A percentile compares a stretch with the other conserved stretches of the same genome.
Evolutionary conservation across 2,797 vertebrate genomes (phyloP).

Genomic region (Ctenosaura bakeri): DNA sequence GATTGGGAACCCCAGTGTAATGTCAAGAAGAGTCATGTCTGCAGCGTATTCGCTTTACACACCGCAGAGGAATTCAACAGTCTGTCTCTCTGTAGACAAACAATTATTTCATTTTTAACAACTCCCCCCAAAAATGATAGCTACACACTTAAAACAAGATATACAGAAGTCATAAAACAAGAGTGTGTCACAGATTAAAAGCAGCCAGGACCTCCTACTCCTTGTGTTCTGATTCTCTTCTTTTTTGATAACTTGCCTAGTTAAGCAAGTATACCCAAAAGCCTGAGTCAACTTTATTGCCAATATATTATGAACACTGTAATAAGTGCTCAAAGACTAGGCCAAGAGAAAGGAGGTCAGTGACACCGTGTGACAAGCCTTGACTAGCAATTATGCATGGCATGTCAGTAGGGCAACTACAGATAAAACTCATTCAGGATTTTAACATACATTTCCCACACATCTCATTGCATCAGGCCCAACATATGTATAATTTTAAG

Average conservation of each 20-base stretch:
- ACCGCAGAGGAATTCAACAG: background rate
- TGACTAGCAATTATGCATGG: conserved; percentile 67
- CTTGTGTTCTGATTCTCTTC: background rate
- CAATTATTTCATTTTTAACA: background rate
- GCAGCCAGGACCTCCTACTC: background rate
- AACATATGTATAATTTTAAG: background rate
- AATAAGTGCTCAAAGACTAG: conserved; percentile 54
- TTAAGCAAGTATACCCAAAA: background rate
- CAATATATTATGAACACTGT: conserved; percentile 39
- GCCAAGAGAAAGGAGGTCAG: conserved; percentile 76
- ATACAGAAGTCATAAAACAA: background rate
- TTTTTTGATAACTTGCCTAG: background rate
- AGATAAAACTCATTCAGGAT: conserved; percentile 64
- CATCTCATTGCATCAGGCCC: background rate
- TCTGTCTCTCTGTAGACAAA: background rate
- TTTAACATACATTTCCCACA: conserved; percentile 49
- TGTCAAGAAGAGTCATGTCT: background rate
- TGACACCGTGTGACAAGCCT: conserved; percentile 62
- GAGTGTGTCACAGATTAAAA: background rate
- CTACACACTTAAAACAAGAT: background rate
- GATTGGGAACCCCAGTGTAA: background rate
- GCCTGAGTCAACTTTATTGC: background rate
- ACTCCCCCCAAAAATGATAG: background rate
- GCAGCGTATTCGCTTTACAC: background rate
- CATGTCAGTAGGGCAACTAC: conserved; percentile 63